A percentile compares a stretch with the other conserved stretches of the same genome.
Evolutionary conservation across 2,113 vertebrate genomes (phyloP).

Genomic region (Otolemur garnettii): DNA sequence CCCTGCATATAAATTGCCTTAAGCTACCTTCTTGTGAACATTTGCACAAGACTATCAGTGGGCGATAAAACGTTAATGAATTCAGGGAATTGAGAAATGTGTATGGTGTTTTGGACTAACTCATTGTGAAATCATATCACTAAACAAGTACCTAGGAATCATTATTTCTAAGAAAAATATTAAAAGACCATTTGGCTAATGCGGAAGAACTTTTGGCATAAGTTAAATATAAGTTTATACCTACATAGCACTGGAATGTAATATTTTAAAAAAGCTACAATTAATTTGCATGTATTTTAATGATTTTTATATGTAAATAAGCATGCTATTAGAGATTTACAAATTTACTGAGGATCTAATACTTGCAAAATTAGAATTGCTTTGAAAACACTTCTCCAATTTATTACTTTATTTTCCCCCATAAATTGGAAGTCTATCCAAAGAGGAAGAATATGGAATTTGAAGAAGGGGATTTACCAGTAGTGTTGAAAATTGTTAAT

Average conservation of each 20-base stretch:
- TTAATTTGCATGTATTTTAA: not conserved
- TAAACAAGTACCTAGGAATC: conserved; percentile 22
- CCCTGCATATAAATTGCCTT: conserved; percentile 66
- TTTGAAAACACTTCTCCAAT: not conserved
- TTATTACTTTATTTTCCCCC: not conserved
- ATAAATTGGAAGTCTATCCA: not conserved
- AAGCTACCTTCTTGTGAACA: not conserved
- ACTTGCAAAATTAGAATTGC: not conserved
- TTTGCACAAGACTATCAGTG: not conserved
- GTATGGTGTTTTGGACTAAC: conserved; percentile 13
- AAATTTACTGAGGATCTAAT: not conserved
- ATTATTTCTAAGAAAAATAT: conserved; percentile 16
- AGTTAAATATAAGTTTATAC: not conserved
- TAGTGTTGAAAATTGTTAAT: not conserved
- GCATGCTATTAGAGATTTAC: conserved; percentile 4
- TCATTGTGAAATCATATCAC: not conserved
- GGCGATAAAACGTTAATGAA: conserved; percentile 48
- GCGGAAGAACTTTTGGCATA: not conserved
- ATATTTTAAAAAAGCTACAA: not conserved
- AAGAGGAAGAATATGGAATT: not conserved
- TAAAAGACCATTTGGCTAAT: not conserved
- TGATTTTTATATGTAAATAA: not conserved
- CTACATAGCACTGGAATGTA: not conserved
- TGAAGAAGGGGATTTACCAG: not conserved
- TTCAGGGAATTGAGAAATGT: conserved; percentile 53